A percentile compares a stretch with the other conserved stretches of the same genome.
Evolutionary conservation across 2,888 invertebrate genomes (phyloP).

Genomic region (Cryptosula pallasiana): DNA sequence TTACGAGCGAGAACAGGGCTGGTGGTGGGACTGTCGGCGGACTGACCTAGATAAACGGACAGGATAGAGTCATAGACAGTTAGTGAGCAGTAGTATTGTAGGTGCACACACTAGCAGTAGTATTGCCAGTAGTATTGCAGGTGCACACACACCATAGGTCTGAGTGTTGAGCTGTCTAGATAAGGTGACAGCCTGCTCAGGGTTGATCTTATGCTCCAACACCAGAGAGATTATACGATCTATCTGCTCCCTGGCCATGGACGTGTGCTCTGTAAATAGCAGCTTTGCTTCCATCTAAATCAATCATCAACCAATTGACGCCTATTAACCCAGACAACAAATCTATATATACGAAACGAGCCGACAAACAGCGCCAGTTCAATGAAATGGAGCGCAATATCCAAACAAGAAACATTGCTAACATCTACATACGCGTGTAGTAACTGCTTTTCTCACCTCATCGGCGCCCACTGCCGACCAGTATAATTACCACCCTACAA

Average conservation of each 20-base stretch:
- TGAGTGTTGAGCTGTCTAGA: neutral
- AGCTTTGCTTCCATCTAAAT: conserved; percentile 11
- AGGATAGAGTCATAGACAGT: neutral
- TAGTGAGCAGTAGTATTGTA: neutral
- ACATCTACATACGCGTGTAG: no score
- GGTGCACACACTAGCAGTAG: neutral
- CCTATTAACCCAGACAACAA: no score
- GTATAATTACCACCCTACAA: no score
- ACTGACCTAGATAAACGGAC: neutral
- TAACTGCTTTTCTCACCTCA: no score
- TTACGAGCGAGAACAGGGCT: conserved; percentile 1
- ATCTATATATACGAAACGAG: no score
- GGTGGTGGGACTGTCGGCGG: conserved; percentile 6
- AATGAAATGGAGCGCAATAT: no score
- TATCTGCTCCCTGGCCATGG: conserved; percentile 21
- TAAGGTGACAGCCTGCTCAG: conserved; percentile 9
- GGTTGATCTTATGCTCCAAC: conserved; percentile 19
- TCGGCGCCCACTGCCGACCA: no score
- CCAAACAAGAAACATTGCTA: no score
- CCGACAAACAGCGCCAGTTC: no score
- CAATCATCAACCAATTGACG: no score
- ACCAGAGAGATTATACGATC: conserved; percentile 7
- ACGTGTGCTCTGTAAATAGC: neutral
- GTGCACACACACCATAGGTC: conserved; percentile 5
- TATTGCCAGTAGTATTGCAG: no score